Percentiles rank a stretch among this genome's conserved stretches.
Conservation (phyloP, 2,113 vertebrate species). For the Hassar affinis region DNA sequence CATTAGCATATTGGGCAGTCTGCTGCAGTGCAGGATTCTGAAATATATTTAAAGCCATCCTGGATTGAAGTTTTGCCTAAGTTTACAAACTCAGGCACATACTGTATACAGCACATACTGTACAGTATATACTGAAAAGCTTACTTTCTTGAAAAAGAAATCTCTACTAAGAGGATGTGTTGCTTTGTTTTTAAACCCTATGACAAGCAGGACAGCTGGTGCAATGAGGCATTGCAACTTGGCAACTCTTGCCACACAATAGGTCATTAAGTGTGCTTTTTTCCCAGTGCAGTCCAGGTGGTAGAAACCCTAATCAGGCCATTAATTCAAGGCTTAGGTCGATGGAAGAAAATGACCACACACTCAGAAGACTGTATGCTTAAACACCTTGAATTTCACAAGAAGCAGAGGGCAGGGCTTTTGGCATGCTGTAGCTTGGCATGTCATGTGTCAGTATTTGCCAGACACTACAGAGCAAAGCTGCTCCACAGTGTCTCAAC, state of each 20-base stretch:
- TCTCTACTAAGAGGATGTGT: not conserved
- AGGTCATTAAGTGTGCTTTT: constrained; percentile 15
- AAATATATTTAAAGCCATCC: not conserved
- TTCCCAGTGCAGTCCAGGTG: not conserved
- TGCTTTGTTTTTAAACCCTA: not conserved
- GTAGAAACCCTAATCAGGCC: constrained; percentile 17
- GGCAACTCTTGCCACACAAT: constrained; percentile 6
- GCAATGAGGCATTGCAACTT: constrained; percentile 18
- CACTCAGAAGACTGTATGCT: not conserved
- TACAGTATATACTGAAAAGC: not conserved
- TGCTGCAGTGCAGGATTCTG: constrained; percentile 20
- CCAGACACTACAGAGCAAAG: constrained; percentile 22
- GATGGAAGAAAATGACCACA: not conserved
- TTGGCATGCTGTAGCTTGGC: constrained; percentile 14
- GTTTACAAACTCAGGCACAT: not conserved
- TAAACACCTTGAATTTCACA: not conserved
- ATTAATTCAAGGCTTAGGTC: constrained; percentile 18
- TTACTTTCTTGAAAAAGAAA: not conserved
- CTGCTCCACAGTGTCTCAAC: constrained; percentile 3
- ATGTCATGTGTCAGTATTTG: not conserved
- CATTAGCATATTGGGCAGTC: not conserved
- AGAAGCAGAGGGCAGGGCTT: not conserved
- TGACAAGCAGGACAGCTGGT: constrained; percentile 35
- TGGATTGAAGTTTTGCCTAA: not conserved
- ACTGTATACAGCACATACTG: not conserved